Evolutionary conservation across 2,113 vertebrate genomes (phyloP), one percentile per base, ranked within the genome.

Genomic region (Bos javanicus): DNA sequence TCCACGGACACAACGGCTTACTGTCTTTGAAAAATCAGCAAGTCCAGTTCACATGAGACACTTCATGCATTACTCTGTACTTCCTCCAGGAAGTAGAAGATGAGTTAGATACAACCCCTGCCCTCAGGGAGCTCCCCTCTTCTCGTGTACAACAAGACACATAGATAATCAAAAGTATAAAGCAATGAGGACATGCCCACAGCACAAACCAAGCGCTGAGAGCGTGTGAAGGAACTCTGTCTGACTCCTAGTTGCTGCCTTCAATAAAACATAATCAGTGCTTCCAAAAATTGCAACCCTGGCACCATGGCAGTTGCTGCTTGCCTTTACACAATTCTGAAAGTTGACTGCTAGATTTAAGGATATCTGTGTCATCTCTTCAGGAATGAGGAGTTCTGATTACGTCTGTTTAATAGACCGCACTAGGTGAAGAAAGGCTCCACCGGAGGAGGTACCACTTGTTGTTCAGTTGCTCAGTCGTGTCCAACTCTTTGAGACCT

Each of bases 121-220:
- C 15, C 71, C 19, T 74, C 25, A 33, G 39, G 43, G 21, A 83
- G 33, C 21, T 88, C 64, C 54, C 2, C 33, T 39, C 7, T 25
- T 84, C 23, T 81, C 19, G 0, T 28, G 2, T 8, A 26, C 30
- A 52, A 5, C 2, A 36, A 80, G 56, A 48, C n/a, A 7, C 6
- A 3, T 1, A 25, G 74, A 28, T 50, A 89, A n/a, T 14, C 19
- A 23, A 13, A 81, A 57, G n/a, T 8, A 11, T 43, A 25, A 59
- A 39, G 23, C 4, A 10, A 50, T 6, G 5, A 87, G 48, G 12
- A 0, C 2, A 0, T 10, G 5, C 17, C 2, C 3, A 60, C 21
- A 76, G 17, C 30, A 23, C 26, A 87, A 50, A 60, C 43, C 48
- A n/a, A 64, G 36, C 2, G 7, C 16, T 11, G 64, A 94, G 52